Conservation (phyloP, 2,888 invertebrate genomes). For the Aquatica leii region DNA sequence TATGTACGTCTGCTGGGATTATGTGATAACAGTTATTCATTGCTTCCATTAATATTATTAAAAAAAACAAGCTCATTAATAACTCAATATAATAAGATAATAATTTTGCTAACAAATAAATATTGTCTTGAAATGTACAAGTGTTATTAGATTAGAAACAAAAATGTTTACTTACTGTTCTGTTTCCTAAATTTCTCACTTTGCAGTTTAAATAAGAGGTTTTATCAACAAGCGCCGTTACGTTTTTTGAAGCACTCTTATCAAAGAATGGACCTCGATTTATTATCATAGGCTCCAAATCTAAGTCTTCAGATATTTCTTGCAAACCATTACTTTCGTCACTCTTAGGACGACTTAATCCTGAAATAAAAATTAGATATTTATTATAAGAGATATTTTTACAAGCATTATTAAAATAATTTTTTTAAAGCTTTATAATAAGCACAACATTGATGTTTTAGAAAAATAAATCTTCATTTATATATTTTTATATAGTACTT, state of each 20-base stretch:
- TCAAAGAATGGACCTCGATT: constrained; percentile 77
- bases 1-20: constrained; percentile 24
- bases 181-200: constrained; percentile 78
- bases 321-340: constrained; percentile 46
- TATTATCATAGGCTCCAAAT: constrained; percentile 60
- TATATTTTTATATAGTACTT: no score
- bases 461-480: no score
- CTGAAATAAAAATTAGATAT: constrained; percentile 30
- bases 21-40: constrained; percentile 27
- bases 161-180: constrained; percentile 69
- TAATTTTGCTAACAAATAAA: not conserved
- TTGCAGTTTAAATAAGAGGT: constrained; percentile 79
- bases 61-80: constrained; percentile 16
- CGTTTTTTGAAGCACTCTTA: constrained; percentile 74
- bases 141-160: not conserved
- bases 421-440: not conserved
- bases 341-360: constrained; percentile 40
- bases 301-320: constrained; percentile 57
- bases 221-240: constrained; percentile 80
- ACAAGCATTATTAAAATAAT: not conserved
- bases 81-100: constrained; percentile 16
- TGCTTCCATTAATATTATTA: constrained; percentile 24
- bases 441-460: no score
- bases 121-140: no score
- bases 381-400: not conserved